Evolutionary conservation across 2,113 vertebrate genomes (phyloP), one percentile per base, ranked within the genome.

Genomic region (Indicator maculatus): DNA sequence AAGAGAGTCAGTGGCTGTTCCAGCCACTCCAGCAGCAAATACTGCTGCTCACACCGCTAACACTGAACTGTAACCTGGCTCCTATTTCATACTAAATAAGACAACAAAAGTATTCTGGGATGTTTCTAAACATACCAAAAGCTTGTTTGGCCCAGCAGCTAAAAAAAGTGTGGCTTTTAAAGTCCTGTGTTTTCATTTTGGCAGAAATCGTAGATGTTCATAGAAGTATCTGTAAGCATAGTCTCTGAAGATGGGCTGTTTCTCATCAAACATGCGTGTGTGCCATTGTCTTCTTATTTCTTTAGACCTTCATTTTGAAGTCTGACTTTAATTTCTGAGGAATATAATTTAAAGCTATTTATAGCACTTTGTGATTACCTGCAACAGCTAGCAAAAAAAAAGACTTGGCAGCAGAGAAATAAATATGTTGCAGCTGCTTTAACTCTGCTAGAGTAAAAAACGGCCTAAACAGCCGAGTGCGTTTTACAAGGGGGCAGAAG

Each of bases 331-430:
- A 95, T 96, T 98, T 97, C 86, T 86, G 95, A 95, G 96, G 91
- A 97, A 95, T 94, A 83, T 90, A 95, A 97, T 97, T 96, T 97
- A 93, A 96, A 94, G 91, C 93, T 97, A 95, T 97, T 94, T 97
- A 95, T 96, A 96, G 92, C 26, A 11, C 88, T 90, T 96, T 16
- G 3, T 95, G 95, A 97, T 96, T 97, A 96, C 96, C 86, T 45
- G 24, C 93, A 97, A 96, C 88, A 96, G 93, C 94, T 96, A 96
- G 96, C 94, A 93, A 76, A 93, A 83, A 36, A 36, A 94, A 92
- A 92, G 80, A 33, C 36, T 60, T 67, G 45, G 83, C 82, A 86
- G 75, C 73, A 45, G 92, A 93, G 92, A 96, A 96, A 95, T 96
- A 96, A 97, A 96, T 91, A 92, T 12, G 6, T 96, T 97, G 94